Conservation (phyloP, 2,888 invertebrate genomes). For the Drosophila lacicola region DNA sequence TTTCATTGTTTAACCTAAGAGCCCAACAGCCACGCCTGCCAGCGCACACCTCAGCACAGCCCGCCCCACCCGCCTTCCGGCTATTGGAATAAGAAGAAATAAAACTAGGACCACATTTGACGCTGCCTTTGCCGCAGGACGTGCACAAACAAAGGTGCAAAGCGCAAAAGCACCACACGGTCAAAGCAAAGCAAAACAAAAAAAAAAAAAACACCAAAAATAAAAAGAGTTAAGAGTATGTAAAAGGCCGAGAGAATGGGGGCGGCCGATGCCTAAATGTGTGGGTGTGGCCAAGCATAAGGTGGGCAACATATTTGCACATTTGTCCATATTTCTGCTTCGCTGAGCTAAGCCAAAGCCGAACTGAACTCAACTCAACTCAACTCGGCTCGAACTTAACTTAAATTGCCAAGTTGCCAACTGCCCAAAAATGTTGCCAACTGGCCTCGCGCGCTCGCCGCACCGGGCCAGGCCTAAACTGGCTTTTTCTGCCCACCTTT, state of each 20-base stretch:
- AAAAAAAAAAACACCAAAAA: constrained; percentile 6
- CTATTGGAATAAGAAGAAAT: background rate
- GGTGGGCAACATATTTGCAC: constrained; percentile 68
- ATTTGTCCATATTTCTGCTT: constrained; percentile 77
- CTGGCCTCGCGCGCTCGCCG: constrained; percentile 19
- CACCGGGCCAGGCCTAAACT: constrained; percentile 48
- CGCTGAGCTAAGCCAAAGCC: constrained; percentile 47
- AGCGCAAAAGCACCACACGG: constrained; percentile 41
- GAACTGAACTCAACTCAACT: constrained; percentile 8
- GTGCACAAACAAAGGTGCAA: constrained; percentile 61
- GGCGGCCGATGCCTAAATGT: constrained; percentile 5
- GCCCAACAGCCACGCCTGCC: constrained; percentile 20
- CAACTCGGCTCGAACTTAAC: constrained; percentile 15
- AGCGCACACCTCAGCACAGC: background rate
- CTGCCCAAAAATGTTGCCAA: constrained; percentile 30
- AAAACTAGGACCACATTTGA: constrained; percentile 32
- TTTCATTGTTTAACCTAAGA: constrained; percentile 78
- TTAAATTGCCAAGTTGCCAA: constrained; percentile 45
- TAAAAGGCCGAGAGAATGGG: background rate
- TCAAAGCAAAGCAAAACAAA: constrained; percentile 22
- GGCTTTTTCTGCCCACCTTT: constrained; percentile 48
- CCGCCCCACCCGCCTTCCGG: background rate
- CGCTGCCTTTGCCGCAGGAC: constrained; percentile 47
- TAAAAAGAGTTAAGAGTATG: background rate
- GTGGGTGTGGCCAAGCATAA: constrained; percentile 22